phyloP scores from a whole-genome alignment of 2,888 invertebrate species.

The Notocelia uddmanniana region DNA sequence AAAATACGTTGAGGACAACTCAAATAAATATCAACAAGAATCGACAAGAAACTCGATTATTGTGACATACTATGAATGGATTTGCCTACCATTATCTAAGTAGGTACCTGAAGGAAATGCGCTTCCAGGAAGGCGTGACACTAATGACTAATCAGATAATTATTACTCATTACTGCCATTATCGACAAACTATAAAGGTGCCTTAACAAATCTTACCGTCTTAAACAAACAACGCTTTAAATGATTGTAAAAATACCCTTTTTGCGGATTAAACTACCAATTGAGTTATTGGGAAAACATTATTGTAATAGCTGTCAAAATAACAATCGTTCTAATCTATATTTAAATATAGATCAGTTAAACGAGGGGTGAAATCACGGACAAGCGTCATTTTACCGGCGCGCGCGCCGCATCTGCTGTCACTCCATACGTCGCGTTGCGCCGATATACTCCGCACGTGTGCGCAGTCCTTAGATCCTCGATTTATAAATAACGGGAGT shows the following conservation, averaged over 20 bases:
- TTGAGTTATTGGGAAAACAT: background rate
- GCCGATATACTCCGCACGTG: constrained; percentile 49
- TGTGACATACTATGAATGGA: too few species aligned
- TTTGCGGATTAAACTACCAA: constrained; percentile 1
- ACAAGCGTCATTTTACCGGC: constrained; percentile 53
- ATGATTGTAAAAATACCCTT: background rate
- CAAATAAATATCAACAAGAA: too few species aligned
- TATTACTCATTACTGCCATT: constrained; percentile 2
- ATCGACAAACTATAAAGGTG: background rate
- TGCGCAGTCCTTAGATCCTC: constrained; percentile 44
- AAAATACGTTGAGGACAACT: too few species aligned
- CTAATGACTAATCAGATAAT: constrained; percentile 18
- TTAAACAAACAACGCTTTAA: background rate
- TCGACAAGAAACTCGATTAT: too few species aligned
- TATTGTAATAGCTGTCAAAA: constrained; percentile 3
- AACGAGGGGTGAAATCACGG: constrained; percentile 32
- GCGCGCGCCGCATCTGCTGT: constrained; percentile 51
- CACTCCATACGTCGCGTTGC: constrained; percentile 45
- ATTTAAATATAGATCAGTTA: constrained; percentile 25
- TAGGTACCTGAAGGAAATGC: background rate
- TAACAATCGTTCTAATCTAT: background rate
- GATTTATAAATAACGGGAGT: constrained; percentile 21
- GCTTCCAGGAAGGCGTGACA: background rate
- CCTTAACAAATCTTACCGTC: background rate
- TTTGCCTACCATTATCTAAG: background rate